Base-by-base conservation (phyloP, 1,140 invertebrate genomes). In the Cryptotermes secundus region DNA sequence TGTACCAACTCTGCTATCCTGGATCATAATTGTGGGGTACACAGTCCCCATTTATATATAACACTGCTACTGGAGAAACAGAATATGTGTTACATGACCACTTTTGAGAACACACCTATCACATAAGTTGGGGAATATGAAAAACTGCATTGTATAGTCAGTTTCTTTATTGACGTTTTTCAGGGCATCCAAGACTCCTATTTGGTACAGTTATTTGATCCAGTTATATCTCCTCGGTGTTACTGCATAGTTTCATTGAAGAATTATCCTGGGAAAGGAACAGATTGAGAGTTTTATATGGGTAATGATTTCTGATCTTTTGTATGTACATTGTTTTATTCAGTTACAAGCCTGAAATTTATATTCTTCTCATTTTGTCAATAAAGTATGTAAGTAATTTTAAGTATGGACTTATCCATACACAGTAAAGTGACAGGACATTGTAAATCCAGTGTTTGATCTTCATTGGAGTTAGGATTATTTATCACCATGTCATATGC, bases 121-220 rank as follows among this genome's bases (percentile, higher is more conserved):
- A 38, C 38, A 38, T 6, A 38, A 12, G 12, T 12, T 12, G 12
- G 12, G 12, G 38, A 12, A 38, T 12, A 38, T 6, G 38, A 38
- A 59, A 83, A 65, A 83, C 6, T 38, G n/a, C 31, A 26, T 42
- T 49, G 80, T 34, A 42, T n/a, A 85, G 80, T 81, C 24, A 83
- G 85, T 85, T 79, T 82, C 80, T 85, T 84, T 83, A 19, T 19
- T 22, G 16, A 49, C 19, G 19, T 49, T 80, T 85, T 84, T 59
- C 90, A 92, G 87, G 91, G 91, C 38, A 92, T 93, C 87, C 86
- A 90, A 4, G 90, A 93, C 85, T 91, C 93, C n/a, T 93, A 91
- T 90, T 88, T 96, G 72, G 92, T 95, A 34, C 91, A 93, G 87
- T 88, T 96, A 80, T 96, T 97, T 89, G 93, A 96, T 91, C 93